Percentiles rank a stretch among this genome's conserved stretches.
phyloP scores from a whole-genome alignment of 2,888 invertebrate species.

The Punctoribates punctum region DNA sequence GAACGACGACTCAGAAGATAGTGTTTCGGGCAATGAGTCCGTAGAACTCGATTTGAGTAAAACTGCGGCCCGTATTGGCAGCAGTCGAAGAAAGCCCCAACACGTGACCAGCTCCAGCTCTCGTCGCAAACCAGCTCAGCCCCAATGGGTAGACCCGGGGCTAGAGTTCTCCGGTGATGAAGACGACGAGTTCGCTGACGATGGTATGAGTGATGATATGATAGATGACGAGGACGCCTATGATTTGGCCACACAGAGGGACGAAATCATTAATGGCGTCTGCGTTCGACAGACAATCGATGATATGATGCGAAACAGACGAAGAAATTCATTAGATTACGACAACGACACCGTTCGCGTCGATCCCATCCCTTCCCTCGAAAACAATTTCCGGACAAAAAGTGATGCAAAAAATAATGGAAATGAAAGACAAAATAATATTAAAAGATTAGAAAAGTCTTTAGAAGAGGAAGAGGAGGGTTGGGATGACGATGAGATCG shows the following conservation, averaged over 20 bases:
- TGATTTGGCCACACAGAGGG: constrained; percentile 81
- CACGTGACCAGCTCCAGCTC: constrained; percentile 46
- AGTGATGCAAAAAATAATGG: constrained; percentile 39
- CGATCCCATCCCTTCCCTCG: constrained; percentile 70
- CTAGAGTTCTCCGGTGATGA: constrained; percentile 52
- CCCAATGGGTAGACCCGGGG: constrained; percentile 95
- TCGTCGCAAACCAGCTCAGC: constrained; percentile 90
- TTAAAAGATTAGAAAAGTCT: constrained; percentile 45
- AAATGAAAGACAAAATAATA: constrained; percentile 45
- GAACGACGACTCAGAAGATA: constrained; percentile 61
- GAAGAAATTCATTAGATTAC: constrained; percentile 3
- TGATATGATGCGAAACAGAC: constrained; percentile 7
- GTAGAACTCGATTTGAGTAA: constrained; percentile 40
- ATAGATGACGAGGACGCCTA: constrained; percentile 56
- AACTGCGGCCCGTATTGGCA: constrained; percentile 32
- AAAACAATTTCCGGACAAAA: constrained; percentile 55
- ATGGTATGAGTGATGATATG: constrained; percentile 47
- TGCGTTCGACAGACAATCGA: constrained; percentile 69
- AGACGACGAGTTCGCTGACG: constrained; percentile 50
- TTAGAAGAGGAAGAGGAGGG: constrained; percentile 38
- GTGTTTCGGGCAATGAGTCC: constrained; percentile 45
- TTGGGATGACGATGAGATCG: constrained; percentile 24
- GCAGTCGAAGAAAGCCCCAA: constrained; percentile 43
- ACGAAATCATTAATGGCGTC: constrained; percentile 74
- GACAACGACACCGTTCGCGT: constrained; percentile 65